Conservation (phyloP, 2,113 vertebrate genomes). For the Oncorhynchus tshawytscha region DNA sequence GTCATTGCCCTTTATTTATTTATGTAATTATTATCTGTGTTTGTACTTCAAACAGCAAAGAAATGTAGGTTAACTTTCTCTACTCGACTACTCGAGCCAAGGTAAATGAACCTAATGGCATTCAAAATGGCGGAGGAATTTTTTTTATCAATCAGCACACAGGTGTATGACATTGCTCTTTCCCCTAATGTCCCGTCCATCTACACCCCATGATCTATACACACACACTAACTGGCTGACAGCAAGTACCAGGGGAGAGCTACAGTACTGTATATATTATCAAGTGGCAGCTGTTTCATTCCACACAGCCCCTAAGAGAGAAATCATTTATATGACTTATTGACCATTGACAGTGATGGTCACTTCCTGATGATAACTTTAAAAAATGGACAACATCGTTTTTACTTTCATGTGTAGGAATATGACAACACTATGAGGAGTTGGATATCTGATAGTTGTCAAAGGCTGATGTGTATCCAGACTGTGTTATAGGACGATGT, state of each 20-base stretch:
- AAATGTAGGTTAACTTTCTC: neutral
- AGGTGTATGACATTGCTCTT: neutral
- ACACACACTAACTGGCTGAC: conserved; percentile 1
- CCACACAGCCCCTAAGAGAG: neutral
- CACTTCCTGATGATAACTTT: neutral
- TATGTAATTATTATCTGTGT: neutral
- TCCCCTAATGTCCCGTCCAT: neutral
- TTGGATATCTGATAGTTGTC: neutral
- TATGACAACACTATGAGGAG: neutral
- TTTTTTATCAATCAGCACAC: no score
- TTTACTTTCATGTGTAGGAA: neutral
- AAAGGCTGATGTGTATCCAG: neutral
- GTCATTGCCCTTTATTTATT: neutral
- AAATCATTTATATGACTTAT: neutral
- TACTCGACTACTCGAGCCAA: conserved; percentile 7
- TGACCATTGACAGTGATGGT: neutral
- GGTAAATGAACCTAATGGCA: neutral
- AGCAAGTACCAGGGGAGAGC: neutral
- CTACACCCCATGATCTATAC: conserved; percentile 1
- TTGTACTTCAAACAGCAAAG: neutral
- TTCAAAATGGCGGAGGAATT: neutral
- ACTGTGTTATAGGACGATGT: neutral
- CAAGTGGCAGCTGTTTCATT: neutral
- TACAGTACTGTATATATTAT: neutral
- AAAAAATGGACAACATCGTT: neutral